phyloP scores from a whole-genome alignment of 37 sponge, comb jelly and placozoan species.

The Eunapius fragilis region DNA sequence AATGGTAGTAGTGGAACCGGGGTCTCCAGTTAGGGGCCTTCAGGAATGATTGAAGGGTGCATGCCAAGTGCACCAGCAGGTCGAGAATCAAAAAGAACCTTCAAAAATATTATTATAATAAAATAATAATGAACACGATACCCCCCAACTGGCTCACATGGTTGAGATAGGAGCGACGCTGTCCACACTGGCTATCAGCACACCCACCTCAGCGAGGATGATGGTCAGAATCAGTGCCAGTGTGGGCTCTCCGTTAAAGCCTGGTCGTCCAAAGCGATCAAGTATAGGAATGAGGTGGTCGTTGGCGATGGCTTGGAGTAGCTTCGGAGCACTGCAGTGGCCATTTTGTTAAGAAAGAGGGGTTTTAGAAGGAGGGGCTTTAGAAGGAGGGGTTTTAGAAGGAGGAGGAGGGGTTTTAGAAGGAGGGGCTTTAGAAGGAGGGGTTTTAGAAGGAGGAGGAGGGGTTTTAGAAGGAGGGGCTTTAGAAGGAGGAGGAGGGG shows the following conservation, averaged over 20 bases:
- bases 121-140: not conserved
- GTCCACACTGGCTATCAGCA: constrained; percentile 93
- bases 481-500: too few relatives aligned
- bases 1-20: constrained; percentile 94
- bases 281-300: constrained; percentile 90
- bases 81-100: constrained; percentile 99
- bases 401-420: too few relatives aligned
- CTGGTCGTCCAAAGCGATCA: constrained; percentile 77
- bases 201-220: constrained; percentile 85
- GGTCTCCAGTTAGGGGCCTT: constrained; percentile 99
- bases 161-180: constrained; percentile 96
- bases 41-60: constrained; percentile 91
- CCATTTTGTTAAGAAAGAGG: not conserved
- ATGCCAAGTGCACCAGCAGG: constrained; percentile 96
- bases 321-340: constrained; percentile 90
- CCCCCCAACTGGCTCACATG: constrained; percentile 58
- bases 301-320: constrained; percentile 95
- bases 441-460: too few relatives aligned
- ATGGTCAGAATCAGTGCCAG: constrained; percentile 89
- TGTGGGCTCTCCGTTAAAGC: constrained; percentile 89
- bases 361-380: too few relatives aligned
- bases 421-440: too few relatives aligned
- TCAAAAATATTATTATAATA: too few relatives aligned
- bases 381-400: too few relatives aligned
- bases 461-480: too few relatives aligned